Conservation (phyloP, 2,888 invertebrate genomes). For the Spialia ferax region DNA sequence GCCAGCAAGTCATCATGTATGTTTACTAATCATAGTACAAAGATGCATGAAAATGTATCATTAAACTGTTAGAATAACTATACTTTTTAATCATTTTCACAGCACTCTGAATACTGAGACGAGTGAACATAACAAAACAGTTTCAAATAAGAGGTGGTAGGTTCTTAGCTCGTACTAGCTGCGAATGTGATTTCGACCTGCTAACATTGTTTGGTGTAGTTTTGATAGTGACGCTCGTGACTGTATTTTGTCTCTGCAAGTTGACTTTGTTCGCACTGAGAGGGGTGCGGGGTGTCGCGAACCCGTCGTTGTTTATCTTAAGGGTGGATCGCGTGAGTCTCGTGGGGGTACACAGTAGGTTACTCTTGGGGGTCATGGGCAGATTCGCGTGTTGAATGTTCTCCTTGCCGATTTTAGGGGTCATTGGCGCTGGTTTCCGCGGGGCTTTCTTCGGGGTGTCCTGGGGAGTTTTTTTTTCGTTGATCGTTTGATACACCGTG, state of each 20-base stretch:
- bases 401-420: constrained; percentile 75
- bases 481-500: constrained; percentile 51
- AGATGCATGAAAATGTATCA: background rate
- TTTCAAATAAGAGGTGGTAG: constrained; percentile 70
- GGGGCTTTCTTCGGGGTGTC: constrained; percentile 68
- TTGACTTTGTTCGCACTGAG: constrained; percentile 70
- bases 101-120: background rate
- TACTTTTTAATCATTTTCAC: background rate
- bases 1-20: background rate
- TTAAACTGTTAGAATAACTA: background rate
- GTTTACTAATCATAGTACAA: background rate
- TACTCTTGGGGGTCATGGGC: constrained; percentile 65
- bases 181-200: constrained; percentile 75
- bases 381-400: constrained; percentile 64
- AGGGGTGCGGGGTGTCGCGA: constrained; percentile 76
- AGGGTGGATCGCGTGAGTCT: constrained; percentile 73
- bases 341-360: constrained; percentile 67
- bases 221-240: constrained; percentile 56
- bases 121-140: constrained; percentile 4
- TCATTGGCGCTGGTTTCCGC: constrained; percentile 58
- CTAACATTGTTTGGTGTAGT: constrained; percentile 67
- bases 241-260: constrained; percentile 68
- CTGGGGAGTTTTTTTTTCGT: constrained; percentile 49
- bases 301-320: constrained; percentile 71
- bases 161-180: constrained; percentile 69